Percentiles rank a stretch among this genome's conserved stretches.
These are phyloP conservation scores for Callosobruchus maculatus DNA, from an alignment of 2,888 invertebrate genomes.

Conservation along the genomic window DNA sequence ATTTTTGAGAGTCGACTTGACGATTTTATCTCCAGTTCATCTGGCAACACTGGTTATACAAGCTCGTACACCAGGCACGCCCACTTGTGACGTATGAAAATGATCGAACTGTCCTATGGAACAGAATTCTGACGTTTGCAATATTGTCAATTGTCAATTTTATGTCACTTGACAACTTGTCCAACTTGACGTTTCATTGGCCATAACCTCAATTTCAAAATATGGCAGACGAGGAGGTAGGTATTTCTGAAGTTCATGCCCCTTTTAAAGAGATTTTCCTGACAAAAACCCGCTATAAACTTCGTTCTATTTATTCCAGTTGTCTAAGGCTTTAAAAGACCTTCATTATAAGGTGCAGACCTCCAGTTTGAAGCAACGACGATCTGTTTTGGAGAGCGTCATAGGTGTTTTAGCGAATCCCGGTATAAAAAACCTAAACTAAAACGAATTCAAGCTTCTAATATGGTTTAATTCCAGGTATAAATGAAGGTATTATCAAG, in stretches of 20 bases:
- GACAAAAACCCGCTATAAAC: not conserved
- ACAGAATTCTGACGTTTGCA: too few relatives aligned
- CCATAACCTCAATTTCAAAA: not conserved
- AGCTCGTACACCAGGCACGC: too few relatives aligned
- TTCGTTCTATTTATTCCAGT: constrained; percentile 46
- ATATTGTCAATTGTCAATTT: too few relatives aligned
- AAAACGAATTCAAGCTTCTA: constrained; percentile 4
- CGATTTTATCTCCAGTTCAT: too few relatives aligned
- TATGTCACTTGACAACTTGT: not conserved
- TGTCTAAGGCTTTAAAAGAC: constrained; percentile 68
- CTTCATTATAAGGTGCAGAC: constrained; percentile 70
- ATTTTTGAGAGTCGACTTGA: too few relatives aligned
- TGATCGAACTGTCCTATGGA: too few relatives aligned
- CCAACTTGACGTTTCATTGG: not conserved
- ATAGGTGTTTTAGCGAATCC: constrained; percentile 67
- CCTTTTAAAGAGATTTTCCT: not conserved
- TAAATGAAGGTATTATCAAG: constrained; percentile 24
- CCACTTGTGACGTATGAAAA: too few relatives aligned
- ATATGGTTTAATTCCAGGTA: constrained; percentile 17
- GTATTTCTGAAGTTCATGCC: not conserved
- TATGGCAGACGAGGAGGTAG: constrained; percentile 5
- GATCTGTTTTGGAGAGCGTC: constrained; percentile 64
- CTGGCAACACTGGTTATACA: too few relatives aligned
- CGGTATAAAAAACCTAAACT: constrained; percentile 52
- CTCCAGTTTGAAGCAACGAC: constrained; percentile 67